Percentiles rank a stretch among this genome's conserved stretches.
Evolutionary conservation across 2,888 invertebrate genomes (phyloP).

Genomic region (Abscondita cerata): DNA sequence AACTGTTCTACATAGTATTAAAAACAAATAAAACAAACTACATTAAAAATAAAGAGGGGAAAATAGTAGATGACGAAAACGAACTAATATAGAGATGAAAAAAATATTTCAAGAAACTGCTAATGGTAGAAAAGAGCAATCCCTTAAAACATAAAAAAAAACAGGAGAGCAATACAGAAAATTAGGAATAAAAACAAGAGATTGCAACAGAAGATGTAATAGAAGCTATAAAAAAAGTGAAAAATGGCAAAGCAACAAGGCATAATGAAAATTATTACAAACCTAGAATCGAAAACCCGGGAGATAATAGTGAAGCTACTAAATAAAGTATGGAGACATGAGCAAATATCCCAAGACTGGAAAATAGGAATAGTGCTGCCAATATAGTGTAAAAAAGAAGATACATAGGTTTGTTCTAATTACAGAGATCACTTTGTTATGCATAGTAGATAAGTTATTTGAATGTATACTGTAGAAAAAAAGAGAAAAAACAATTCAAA

Average conservation of each 20-base stretch:
- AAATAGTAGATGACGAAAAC: not conserved
- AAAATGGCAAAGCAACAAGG: too few species aligned
- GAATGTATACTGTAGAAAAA: not conserved
- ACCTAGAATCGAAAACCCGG: not conserved
- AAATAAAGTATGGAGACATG: not conserved
- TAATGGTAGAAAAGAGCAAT: not conserved
- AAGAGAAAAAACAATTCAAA: too few species aligned
- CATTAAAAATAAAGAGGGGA: not conserved
- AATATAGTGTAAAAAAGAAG: not conserved
- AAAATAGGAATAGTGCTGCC: too few species aligned
- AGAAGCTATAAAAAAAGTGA: too few species aligned
- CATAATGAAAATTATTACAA: too few species aligned
- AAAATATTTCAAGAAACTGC: not conserved
- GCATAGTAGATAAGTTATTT: too few species aligned
- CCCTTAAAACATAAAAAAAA: too few species aligned
- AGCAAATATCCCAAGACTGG: not conserved
- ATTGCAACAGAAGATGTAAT: not conserved
- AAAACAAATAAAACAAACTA: constrained; percentile 15
- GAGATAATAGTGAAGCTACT: not conserved
- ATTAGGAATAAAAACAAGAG: too few species aligned
- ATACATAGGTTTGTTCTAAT: not conserved
- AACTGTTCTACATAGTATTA: too few species aligned
- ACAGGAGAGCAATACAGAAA: too few species aligned
- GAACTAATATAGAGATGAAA: not conserved
- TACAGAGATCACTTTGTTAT: not conserved